These are phyloP conservation scores for Galeopsomyia nigrocyanea DNA, from an alignment of 2,888 invertebrate genomes.

Conservation along the genomic window DNA sequence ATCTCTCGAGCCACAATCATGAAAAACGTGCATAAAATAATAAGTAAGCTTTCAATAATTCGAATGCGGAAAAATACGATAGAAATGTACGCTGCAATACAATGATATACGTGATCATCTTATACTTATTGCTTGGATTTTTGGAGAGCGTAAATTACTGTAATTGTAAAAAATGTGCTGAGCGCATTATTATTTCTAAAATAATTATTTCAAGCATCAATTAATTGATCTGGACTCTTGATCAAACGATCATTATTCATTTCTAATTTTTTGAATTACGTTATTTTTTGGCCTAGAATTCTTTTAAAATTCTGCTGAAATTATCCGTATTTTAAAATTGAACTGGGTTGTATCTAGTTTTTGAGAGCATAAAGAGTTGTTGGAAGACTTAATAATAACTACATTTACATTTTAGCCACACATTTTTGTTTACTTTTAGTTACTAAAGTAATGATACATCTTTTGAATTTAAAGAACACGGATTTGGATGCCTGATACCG, in stretches of 20 bases:
- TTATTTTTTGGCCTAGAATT: neutral
- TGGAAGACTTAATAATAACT: constrained; percentile 29
- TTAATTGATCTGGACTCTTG: constrained; percentile 2
- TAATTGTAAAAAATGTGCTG: constrained; percentile 29
- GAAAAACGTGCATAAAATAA: constrained; percentile 31
- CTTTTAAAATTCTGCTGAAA: neutral
- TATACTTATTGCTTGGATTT: neutral
- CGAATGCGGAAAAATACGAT: neutral
- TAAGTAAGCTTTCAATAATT: neutral
- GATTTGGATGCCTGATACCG: constrained; percentile 18
- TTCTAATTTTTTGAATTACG: constrained; percentile 16
- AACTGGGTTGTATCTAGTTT: constrained; percentile 23
- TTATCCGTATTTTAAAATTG: neutral
- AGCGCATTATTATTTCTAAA: constrained; percentile 32
- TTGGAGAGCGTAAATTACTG: neutral
- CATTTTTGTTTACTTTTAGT: constrained; percentile 2
- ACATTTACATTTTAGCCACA: constrained; percentile 4
- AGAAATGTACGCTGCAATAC: constrained; percentile 37
- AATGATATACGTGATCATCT: constrained; percentile 21
- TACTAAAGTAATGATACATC: constrained; percentile 21
- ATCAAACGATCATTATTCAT: constrained; percentile 12
- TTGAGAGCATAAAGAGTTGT: constrained; percentile 21
- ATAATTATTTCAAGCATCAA: constrained; percentile 18
- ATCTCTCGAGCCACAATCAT: constrained; percentile 3
- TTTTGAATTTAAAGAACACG: constrained; percentile 16